Evolutionary conservation across 92 coral and sea anemone species (phyloP), one percentile per base, ranked within the genome.

Genomic region (Zoanthus solanderi): DNA sequence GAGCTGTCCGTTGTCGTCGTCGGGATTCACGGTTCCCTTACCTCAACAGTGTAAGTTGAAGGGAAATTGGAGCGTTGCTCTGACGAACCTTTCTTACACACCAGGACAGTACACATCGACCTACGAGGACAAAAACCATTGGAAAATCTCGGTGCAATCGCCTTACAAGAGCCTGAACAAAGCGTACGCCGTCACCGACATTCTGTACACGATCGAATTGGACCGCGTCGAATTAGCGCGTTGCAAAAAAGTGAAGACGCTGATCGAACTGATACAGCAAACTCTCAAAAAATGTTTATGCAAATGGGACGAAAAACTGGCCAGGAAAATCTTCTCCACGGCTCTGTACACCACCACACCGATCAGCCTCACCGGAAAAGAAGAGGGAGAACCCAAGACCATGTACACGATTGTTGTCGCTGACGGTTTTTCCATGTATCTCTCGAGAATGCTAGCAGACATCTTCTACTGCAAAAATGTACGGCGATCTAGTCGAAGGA

Each of bases 361-460:
- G 2, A 1, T 53, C 58, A 5, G 6, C 14, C 6, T 5, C 58
- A 1, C 0, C 1, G 58, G 58, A 53, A 53, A 53, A 1, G 58
- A 53, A 53, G n/a, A n/a, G n/a, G 2, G 1, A 53, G 58, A 53
- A 5, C 58, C 58, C 1, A 53, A 53, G 14, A 53, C 1, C 58
- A 53, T 53, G 6, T 53, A 53, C 58, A 53, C 2, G 1, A 1
- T 5, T 0, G 58, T 66, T 5, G 72, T 66, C 72, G 72, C 5
- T 2, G 30, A 9, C 72, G 72, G 72, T 66, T 66, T 66, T 9
- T 0, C 72, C 72, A 5, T 66, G 0, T 9, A 66, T 9, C 72
- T 66, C 72, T 66, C 72, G 72, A 66, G 72, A 9, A 66, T 66
- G 72, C 72, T 66, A 66, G 72, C 72, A 2, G 72, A 66, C 72